These are phyloP conservation scores for Elysia crispata DNA, from an alignment of 2,888 invertebrate genomes.

Conservation along the genomic window DNA sequence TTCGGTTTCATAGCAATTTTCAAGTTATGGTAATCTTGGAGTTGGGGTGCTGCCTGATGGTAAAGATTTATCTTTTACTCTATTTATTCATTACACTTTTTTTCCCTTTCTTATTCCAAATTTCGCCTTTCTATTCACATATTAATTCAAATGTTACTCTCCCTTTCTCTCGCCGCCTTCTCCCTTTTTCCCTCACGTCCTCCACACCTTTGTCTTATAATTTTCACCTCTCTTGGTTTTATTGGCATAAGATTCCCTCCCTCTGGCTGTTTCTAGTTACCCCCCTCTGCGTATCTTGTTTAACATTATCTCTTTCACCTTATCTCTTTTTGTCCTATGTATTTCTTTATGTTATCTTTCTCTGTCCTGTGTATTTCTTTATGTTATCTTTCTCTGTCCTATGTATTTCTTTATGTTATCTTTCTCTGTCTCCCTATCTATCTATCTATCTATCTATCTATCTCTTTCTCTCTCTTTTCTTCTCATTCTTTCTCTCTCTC, in stretches of 20 bases:
- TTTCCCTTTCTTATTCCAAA: background rate
- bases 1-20: too few relatives aligned
- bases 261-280: background rate
- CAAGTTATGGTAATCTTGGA: too few relatives aligned
- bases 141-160: too few relatives aligned
- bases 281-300: background rate
- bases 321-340: too few relatives aligned
- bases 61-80: background rate
- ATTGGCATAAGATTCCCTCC: background rate
- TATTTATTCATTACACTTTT: too few relatives aligned
- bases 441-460: background rate
- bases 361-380: background rate
- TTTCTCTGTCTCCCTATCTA: background rate
- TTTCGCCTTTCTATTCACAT: background rate
- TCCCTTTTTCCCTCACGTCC: background rate
- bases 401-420: background rate
- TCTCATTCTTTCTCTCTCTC: background rate
- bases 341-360: background rate
- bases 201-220: background rate
- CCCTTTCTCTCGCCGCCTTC: constrained; percentile 26
- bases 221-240: background rate
- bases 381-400: background rate
- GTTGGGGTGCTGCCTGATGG: too few relatives aligned
- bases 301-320: too few relatives aligned
- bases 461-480: background rate